Evolutionary conservation across 2,888 invertebrate genomes (phyloP).

Genomic region (Clepsis dumicolana): DNA sequence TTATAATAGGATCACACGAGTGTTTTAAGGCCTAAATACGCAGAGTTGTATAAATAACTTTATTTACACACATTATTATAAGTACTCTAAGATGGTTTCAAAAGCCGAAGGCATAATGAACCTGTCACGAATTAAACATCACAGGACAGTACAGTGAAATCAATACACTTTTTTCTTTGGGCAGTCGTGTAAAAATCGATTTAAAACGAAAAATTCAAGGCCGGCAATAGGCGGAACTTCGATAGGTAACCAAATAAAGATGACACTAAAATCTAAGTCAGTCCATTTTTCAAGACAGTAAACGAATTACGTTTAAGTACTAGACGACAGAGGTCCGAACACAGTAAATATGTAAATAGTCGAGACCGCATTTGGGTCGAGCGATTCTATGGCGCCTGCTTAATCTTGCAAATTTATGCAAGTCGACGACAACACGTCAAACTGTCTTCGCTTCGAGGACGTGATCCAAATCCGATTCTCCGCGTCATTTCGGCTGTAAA

Average conservation of each 20-base stretch:
- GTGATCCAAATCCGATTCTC: constrained; percentile 83
- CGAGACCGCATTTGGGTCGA: constrained; percentile 63
- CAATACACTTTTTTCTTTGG: too few species aligned
- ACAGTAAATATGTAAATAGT: constrained; percentile 69
- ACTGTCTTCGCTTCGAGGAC: constrained; percentile 77
- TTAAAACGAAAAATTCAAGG: not conserved
- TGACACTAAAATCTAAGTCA: not conserved
- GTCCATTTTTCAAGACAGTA: constrained; percentile 25
- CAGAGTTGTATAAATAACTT: too few species aligned
- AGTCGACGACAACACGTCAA: constrained; percentile 81
- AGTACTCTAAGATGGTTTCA: too few species aligned
- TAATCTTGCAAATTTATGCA: constrained; percentile 86
- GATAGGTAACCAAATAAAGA: not conserved
- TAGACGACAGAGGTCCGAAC: constrained; percentile 36
- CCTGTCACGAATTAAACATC: too few species aligned
- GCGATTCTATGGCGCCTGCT: constrained; percentile 62
- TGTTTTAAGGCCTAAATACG: too few species aligned
- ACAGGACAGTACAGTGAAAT: too few species aligned
- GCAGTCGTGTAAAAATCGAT: too few species aligned
- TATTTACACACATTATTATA: too few species aligned
- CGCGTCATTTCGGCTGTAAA: constrained; percentile 79
- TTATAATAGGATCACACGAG: too few species aligned
- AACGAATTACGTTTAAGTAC: constrained; percentile 32
- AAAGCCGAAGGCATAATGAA: too few species aligned
- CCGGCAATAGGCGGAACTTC: not conserved